Evolutionary conservation across 2,113 vertebrate genomes (phyloP).

Genomic region (Synodontis membranacea): DNA sequence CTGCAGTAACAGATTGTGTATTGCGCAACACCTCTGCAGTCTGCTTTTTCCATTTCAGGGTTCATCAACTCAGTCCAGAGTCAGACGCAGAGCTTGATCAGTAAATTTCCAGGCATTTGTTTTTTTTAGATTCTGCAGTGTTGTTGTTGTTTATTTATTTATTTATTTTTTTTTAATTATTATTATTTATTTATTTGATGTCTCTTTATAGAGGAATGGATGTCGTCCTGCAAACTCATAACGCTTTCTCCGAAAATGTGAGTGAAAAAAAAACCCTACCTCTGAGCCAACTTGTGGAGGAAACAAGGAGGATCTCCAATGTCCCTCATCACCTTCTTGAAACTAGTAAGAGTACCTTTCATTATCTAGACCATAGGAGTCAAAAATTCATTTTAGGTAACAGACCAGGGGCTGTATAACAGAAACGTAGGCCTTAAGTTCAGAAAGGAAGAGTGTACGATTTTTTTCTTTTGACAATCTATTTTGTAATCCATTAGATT

Average conservation of each 20-base stretch:
- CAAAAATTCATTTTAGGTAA: not conserved
- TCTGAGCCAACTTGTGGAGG: constrained; percentile 78
- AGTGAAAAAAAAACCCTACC: constrained; percentile 67
- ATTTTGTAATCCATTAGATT: too few relatives aligned
- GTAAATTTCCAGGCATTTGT: constrained; percentile 48
- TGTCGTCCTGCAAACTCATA: constrained; percentile 54
- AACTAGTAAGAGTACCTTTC: constrained; percentile 74
- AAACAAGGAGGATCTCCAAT: constrained; percentile 62
- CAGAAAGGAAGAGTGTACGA: too few relatives aligned
- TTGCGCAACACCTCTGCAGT: too few relatives aligned
- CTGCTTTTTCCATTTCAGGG: too few relatives aligned
- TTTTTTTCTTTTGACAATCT: too few relatives aligned
- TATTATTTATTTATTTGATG: not conserved
- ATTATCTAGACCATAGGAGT: not conserved
- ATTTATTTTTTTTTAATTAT: too few relatives aligned
- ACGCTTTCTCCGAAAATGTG: constrained; percentile 41
- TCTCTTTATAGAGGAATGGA: constrained; percentile 71
- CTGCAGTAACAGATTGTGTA: too few relatives aligned
- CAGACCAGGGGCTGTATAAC: not conserved
- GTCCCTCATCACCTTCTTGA: constrained; percentile 81
- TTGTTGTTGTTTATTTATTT: too few relatives aligned
- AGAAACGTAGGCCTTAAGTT: too few relatives aligned
- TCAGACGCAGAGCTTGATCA: too few relatives aligned
- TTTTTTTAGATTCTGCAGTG: constrained; percentile 40
- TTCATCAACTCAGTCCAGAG: too few relatives aligned